Percentiles rank a stretch among this genome's conserved stretches.
These are phyloP conservation scores for Lota lota DNA, from an alignment of 2,113 vertebrate species.

Conservation along the genomic window DNA sequence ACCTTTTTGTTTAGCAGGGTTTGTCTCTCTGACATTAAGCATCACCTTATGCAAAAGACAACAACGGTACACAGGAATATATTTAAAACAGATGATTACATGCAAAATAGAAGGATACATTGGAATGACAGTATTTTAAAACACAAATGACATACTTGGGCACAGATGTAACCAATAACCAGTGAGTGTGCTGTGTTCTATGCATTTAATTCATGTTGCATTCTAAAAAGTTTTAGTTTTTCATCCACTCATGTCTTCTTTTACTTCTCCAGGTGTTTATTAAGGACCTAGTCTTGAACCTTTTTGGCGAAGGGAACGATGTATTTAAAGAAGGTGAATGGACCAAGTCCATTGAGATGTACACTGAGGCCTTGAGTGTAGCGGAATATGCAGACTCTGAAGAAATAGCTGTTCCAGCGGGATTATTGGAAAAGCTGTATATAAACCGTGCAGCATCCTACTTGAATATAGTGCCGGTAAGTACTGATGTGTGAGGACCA, in stretches of 20 bases:
- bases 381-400: conserved; percentile 92
- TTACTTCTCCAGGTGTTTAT: conserved; percentile 83
- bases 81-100: too few relatives aligned
- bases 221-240: background rate
- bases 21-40: too few relatives aligned
- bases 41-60: too few relatives aligned
- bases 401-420: conserved; percentile 80
- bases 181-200: too few relatives aligned
- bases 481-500: conserved; percentile 6
- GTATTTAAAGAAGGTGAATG: conserved; percentile 86
- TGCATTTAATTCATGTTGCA: too few relatives aligned
- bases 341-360: conserved; percentile 85
- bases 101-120: too few relatives aligned
- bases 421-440: conserved; percentile 85
- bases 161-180: too few relatives aligned
- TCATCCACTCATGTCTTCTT: background rate
- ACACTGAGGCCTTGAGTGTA: conserved; percentile 90
- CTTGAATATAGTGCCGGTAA: conserved; percentile 82
- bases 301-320: conserved; percentile 93
- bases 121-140: too few relatives aligned
- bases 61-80: too few relatives aligned
- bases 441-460: conserved; percentile 92
- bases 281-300: conserved; percentile 86
- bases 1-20: too few relatives aligned
- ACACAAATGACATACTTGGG: too few relatives aligned